A percentile compares a stretch with the other conserved stretches of the same genome.
These are phyloP conservation scores for Stramonita haemastoma DNA, from an alignment of 2,888 invertebrate species.

Conservation along the genomic window DNA sequence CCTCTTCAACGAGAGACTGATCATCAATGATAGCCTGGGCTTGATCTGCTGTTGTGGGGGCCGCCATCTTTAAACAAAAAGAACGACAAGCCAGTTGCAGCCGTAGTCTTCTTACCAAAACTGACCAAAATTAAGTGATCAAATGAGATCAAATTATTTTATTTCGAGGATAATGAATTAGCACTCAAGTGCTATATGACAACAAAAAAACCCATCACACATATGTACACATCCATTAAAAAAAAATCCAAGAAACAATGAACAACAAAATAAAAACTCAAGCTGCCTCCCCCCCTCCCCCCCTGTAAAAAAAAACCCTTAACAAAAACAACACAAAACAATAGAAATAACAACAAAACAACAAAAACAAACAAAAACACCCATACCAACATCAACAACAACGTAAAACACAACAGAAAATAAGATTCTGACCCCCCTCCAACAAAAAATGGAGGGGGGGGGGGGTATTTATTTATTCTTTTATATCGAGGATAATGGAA, in stretches of 20 bases:
- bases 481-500: no score
- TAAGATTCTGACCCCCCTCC: no score
- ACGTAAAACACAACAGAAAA: no score
- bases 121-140: not conserved
- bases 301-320: no score
- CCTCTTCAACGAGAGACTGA: slow-evolving; percentile 70
- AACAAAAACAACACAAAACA: no score
- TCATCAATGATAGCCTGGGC: slow-evolving; percentile 69
- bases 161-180: not conserved
- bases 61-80: slow-evolving; percentile 69
- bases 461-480: no score
- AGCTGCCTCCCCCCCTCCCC: not conserved
- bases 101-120: not conserved
- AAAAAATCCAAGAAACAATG: not conserved
- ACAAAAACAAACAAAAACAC: no score
- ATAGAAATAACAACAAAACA: no score
- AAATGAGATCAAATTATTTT: not conserved
- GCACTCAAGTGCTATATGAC: no score
- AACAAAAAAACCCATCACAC: not conserved
- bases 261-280: not conserved
- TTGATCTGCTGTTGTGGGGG: slow-evolving; percentile 61
- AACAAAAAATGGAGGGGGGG: no score
- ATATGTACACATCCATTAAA: not conserved
- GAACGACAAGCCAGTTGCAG: not conserved
- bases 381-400: no score